A percentile compares a stretch with the other conserved stretches of the same genome.
These are phyloP conservation scores for Empidonax alnorum DNA, from an alignment of 2,113 vertebrate species.

Conservation along the genomic window DNA sequence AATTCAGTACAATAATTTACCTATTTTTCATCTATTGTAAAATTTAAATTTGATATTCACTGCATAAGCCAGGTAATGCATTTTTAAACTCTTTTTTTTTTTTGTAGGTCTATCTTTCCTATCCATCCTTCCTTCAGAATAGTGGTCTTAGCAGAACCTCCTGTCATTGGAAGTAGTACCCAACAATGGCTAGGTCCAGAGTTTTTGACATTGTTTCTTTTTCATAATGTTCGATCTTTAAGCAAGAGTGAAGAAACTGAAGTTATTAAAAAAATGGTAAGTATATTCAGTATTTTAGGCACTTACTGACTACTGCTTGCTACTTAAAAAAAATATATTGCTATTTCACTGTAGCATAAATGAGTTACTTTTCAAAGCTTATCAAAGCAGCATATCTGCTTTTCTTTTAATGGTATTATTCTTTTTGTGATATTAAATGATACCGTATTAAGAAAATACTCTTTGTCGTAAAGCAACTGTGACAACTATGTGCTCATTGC, in stretches of 20 bases:
- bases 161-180: slow-evolving; percentile 80
- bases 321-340: not conserved
- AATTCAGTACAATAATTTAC: not conserved
- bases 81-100: not conserved
- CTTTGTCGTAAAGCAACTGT: not conserved
- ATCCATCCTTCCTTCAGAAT: slow-evolving; percentile 94
- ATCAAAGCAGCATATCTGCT: not conserved
- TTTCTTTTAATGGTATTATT: not conserved
- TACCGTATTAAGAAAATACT: not conserved
- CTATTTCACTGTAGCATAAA: not conserved
- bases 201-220: slow-evolving; percentile 94
- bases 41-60: not conserved
- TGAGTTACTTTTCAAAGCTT: not conserved
- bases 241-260: slow-evolving; percentile 85
- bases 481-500: not conserved
- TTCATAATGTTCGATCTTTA: slow-evolving; percentile 85
- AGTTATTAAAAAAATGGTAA: slow-evolving; percentile 88
- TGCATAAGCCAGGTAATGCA: not conserved
- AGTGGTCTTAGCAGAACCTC: slow-evolving; percentile 92
- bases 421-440: not conserved
- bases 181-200: slow-evolving; percentile 95
- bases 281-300: not conserved
- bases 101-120: slow-evolving; percentile 85
- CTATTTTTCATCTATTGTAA: not conserved
- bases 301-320: not conserved